Percentiles rank a stretch among this genome's conserved stretches.
Conservation (phyloP, 2,888 invertebrate genomes). For the Ennomos quercinarius region DNA sequence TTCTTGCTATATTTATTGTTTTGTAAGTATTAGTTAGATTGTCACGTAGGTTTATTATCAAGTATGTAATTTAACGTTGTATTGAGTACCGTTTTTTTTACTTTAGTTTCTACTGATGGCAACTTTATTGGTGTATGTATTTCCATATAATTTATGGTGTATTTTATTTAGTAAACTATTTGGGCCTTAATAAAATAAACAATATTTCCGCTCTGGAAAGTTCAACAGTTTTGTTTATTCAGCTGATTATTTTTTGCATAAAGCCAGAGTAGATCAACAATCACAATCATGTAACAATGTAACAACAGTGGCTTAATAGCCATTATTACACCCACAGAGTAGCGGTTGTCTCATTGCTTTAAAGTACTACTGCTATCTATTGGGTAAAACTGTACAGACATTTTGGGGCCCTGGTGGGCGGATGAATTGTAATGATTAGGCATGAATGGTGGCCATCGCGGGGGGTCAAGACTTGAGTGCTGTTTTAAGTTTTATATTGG, state of each 20-base stretch:
- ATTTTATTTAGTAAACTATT: no score
- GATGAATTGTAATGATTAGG: constrained; percentile 17
- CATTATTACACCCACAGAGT: constrained; percentile 33
- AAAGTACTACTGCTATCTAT: constrained; percentile 19
- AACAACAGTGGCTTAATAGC: constrained; percentile 13
- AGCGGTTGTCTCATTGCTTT: constrained; percentile 32
- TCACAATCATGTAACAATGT: no score
- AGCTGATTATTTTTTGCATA: not conserved
- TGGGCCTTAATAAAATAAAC: no score
- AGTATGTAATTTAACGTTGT: no score
- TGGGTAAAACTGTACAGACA: constrained; percentile 14
- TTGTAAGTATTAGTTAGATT: no score
- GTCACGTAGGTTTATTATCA: no score
- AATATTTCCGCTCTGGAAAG: no score
- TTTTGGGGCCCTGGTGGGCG: constrained; percentile 24
- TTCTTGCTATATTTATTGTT: no score
- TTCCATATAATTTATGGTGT: no score
- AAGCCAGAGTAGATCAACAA: constrained; percentile 4
- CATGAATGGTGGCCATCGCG: constrained; percentile 4
- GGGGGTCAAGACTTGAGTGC: constrained; percentile 9
- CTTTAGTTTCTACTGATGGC: no score
- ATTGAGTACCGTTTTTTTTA: no score
- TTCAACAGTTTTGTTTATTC: not conserved
- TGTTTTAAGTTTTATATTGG: constrained; percentile 6
- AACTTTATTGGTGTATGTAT: no score